A percentile compares a stretch with the other conserved stretches of the same genome.
These are phyloP conservation scores for Chironomus riparius DNA, from an alignment of 2,888 invertebrate species.

Conservation along the genomic window DNA sequence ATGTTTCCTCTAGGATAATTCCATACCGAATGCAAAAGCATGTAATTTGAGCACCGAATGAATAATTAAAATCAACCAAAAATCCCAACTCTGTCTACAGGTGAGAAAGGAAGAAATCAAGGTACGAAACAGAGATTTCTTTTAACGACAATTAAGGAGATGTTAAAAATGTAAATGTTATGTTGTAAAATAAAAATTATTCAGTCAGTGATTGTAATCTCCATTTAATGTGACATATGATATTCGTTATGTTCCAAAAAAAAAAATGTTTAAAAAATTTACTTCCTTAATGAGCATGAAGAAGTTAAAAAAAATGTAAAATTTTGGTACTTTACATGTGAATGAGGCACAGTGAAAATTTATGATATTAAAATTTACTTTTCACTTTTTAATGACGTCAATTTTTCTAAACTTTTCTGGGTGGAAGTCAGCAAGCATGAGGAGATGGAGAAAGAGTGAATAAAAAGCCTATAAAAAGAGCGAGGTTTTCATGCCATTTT, in stretches of 20 bases:
- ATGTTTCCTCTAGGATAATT: no score
- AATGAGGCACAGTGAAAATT: no score
- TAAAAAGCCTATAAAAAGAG: not conserved
- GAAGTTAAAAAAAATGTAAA: no score
- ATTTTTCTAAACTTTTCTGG: not conserved
- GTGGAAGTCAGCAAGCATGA: no score
- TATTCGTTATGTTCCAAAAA: not conserved
- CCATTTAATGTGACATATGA: not conserved
- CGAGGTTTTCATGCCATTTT: not conserved
- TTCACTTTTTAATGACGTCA: not conserved
- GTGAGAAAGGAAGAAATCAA: not conserved
- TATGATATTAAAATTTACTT: not conserved
- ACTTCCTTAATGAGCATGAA: no score
- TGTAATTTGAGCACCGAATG: no score
- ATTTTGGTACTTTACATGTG: no score
- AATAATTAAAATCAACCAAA: not conserved
- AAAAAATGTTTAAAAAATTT: no score
- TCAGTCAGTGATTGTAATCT: not conserved
- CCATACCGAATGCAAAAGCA: no score
- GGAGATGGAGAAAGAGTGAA: not conserved
- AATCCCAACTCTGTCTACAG: no score
- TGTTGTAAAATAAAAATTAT: not conserved
- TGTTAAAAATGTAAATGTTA: not conserved
- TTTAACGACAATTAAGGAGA: slow-evolving; percentile 1
- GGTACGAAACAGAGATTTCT: not conserved